Base-by-base conservation (phyloP, 2,113 vertebrate species). In the Pomatostomus ruficeps region DNA sequence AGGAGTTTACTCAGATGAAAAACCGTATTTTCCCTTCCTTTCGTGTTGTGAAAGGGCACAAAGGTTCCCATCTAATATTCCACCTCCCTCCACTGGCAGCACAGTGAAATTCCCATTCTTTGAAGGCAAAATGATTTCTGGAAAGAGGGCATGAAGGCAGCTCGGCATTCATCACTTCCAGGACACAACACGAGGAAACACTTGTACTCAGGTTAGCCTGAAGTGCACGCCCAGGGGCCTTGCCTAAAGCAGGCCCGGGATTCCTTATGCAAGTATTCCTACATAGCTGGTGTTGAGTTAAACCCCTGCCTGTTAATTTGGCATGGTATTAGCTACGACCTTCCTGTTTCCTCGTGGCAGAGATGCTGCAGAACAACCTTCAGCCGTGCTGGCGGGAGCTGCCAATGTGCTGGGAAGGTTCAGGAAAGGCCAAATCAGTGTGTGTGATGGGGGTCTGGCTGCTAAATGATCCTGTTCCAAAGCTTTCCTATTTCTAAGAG, bases 261-360 rank as follows among this genome's bases (percentile, higher is more conserved):
- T 81, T 88, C 85, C 52, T 88, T 42, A n/a, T 54, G 43, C 57
- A 93, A 90, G 55, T 57, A 71, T 71, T 95, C 88, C 51, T 55
- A 70, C 57, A 15, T 66, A 88, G 57, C 79, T 23, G 75, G 38
- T 40, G 75, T 40, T 55, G 62, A 72, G 76, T 57, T 68, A 91
- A 93, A 88, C 13, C 31, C 29, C 40, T 40, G 11, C 6, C 88
- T 95, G 75, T 73, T 90, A 57, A 95, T 92, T 65, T 90, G 91
- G 71, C 88, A 28, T 73, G 63, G 62, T 29, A 93, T 89, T 89
- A 83, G 75, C 79, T n/a, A 14, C 17, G 72, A 79, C 48, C 65
- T 54, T 54, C 59, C 63, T 76, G 67, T 42, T 79, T 61, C 75
- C 65, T 59, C 85, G 5, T 4, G 58, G 78, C 82, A 82, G 48